Evolutionary conservation across 2,113 vertebrate genomes (phyloP), one percentile per base, ranked within the genome.

Genomic region (Neolamprologus longior): DNA sequence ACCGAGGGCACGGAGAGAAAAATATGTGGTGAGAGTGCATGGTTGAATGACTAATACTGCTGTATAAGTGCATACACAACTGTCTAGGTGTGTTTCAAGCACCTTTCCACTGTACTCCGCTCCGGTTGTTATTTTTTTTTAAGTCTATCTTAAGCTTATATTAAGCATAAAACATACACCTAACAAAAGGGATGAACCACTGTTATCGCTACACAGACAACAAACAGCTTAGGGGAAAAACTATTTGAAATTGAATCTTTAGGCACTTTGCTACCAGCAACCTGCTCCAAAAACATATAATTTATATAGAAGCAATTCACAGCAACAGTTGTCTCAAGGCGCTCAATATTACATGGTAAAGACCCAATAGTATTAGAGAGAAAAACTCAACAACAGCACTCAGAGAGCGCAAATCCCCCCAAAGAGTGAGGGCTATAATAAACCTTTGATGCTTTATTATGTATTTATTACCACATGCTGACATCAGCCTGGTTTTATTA

Each of bases 31-130:
- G 78, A 14, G 54, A 37, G 28, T 50, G 68, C 66, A 82, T 61
- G 53, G 45, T 86, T 92, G 85, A 89, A 90, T 92, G 26, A 85
- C 53, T 90, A 54, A 90, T 89, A 78, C 73, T 19, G 73, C 14
- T 19, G 35, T 35, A 19, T 53, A 90, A 86, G 61, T 37, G 5
- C 71, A 55, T 37, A 37, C 19, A 79, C 85, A 88, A 88, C 79
- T 73, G 55, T 73, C 12, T 81, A 61, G 24, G 47, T 31, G 26
- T 40, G 83, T 14, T 79, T 57, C 78, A 55, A 80, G 8, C 12
- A 37, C n/a, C 71, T 53, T 35, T 76, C 54, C 73, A 50, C 14
- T 31, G 68, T 73, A 28, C 3, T 66, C 61, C 0, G 7, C 4
- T 66, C 31, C 17, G 3, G 31, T 66, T n/a, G 33, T 68, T 13